Evolutionary conservation across 2,113 vertebrate genomes (phyloP), one percentile per base, ranked within the genome.

Genomic region (Brachirus orientalis): DNA sequence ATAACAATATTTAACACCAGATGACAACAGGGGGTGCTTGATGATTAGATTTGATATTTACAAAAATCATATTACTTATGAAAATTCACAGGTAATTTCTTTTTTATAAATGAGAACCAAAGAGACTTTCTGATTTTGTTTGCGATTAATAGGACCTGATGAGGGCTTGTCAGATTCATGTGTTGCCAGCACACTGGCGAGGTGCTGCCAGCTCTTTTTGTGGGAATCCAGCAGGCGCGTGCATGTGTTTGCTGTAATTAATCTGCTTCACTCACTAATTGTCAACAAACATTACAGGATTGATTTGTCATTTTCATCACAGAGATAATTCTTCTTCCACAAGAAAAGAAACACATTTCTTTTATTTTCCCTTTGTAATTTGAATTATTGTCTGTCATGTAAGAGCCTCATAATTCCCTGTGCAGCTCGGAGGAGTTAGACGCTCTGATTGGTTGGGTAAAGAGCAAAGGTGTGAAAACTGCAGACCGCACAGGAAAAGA

Each of bases 131-230:
- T 68, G 14, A 43, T 58, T 69, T 40, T 64, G 53, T 82, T 63
- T 86, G 74, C 81, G 79, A 79, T 73, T 81, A 79, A 83, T 86
- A 60, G 73, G 56, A 79, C 69, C 52, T 69, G 72, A 88, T 85
- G 59, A 78, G 62, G 36, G 70, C 64, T 82, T 85, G 72, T 82
- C 63, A 1, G 41, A 59, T 68, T 77, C 55, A 51, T 63, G 63
- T 60, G 77, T 73, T 67, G 75, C 82, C 75, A 86, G 67, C 50
- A 77, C 66, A 60, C 45, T 74, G 75, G 35, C 47, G 44, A 17
- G 64, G 54, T 76, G 45, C 71, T 77, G 77, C 77, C 77, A 82
- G 53, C 75, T 82, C 77, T 67, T 63, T 85, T 59, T 72, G 73
- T 87, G 55, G 65, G 73, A 61, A 77, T 79, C 75, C 67, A 72